Evolutionary conservation across 2,797 vertebrate genomes (phyloP), one percentile per base, ranked within the genome.

Genomic region (Eospalax fontanierii): DNA sequence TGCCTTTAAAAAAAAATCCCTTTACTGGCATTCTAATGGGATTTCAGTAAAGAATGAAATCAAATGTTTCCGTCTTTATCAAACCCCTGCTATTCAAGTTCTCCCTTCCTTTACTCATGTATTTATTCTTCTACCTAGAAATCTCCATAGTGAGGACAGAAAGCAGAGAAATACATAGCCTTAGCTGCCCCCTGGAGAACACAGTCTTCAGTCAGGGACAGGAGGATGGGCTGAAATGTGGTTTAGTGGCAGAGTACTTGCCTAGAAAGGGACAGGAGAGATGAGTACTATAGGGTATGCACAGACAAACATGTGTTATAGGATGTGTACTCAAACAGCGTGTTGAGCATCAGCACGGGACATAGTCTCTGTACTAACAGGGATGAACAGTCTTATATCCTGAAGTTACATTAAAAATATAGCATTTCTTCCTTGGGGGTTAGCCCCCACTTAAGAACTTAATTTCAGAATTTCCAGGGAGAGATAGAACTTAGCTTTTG

Each of bases 1-100:
- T 57, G 65, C 46, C 89, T 97, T 92, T 40, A 83, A 76, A 95
- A 83, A 76, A 95, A 54, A 71, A 28, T 92, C 91, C 76, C 83
- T 96, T 87, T 68, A 35, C 86, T 85, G 75, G 46, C 89, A 68
- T 87, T 68, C 68, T 92, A 81, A 85, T 87, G 57, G 93, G 82
- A 30, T 61, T 95, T 87, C 79, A 85, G 71, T 59, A 87, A 54
- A 63, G 61, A 92, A 90, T 26, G 46, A 92, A 94, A 93, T 74
- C 68, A 63, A 84, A 66, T 68, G 46, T 93, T 87, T 91, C 78
- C 50, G 35, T 87, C 50, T 96, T 94, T 59, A 78, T 78, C 80
- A 79, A 88, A 87, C 54, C 75, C 75, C 84, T 59, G 83, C 87
- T 89, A 43, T 54, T 91, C 35, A 38, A 35, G 76, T 43, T 71